Conservation (phyloP, 2,797 vertebrate species). For the Coregonus ussuriensis region DNA sequence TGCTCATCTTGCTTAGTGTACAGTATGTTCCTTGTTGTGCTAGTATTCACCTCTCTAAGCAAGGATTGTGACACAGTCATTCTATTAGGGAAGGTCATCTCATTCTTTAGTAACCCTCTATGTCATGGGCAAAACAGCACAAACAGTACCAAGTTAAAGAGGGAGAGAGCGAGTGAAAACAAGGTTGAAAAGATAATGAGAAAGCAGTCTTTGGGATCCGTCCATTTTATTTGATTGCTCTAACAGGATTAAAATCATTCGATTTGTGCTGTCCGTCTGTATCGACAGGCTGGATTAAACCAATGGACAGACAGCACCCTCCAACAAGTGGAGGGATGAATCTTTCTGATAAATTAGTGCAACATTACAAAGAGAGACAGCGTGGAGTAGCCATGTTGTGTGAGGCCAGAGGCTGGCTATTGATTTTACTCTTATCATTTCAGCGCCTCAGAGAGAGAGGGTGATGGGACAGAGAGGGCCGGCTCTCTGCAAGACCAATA, state of each 20-base stretch:
- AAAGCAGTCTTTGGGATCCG: too few species aligned
- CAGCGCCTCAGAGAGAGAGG: slow-evolving; percentile 17
- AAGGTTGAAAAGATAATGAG: neutral
- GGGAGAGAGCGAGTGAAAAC: neutral
- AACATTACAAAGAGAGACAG: neutral
- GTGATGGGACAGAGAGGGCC: slow-evolving; percentile 14
- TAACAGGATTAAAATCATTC: slow-evolving; percentile 1
- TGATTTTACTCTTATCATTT: slow-evolving; percentile 45
- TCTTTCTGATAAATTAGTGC: neutral
- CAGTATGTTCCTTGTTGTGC: too few species aligned
- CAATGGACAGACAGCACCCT: neutral
- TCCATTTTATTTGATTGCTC: neutral
- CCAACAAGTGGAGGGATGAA: neutral
- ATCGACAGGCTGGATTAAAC: neutral
- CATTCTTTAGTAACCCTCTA: neutral
- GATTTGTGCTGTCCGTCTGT: neutral
- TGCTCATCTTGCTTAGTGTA: too few species aligned
- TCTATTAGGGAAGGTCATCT: neutral
- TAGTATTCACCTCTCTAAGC: neutral
- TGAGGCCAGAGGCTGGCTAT: slow-evolving; percentile 27
- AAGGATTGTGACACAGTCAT: neutral
- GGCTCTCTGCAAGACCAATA: slow-evolving; percentile 29
- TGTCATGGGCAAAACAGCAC: neutral
- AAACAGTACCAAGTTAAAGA: neutral
- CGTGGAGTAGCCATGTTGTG: neutral